Evolutionary conservation across 2,888 invertebrate genomes (phyloP), one percentile per base, ranked within the genome.

Genomic region (Danaus chrysippus): DNA sequence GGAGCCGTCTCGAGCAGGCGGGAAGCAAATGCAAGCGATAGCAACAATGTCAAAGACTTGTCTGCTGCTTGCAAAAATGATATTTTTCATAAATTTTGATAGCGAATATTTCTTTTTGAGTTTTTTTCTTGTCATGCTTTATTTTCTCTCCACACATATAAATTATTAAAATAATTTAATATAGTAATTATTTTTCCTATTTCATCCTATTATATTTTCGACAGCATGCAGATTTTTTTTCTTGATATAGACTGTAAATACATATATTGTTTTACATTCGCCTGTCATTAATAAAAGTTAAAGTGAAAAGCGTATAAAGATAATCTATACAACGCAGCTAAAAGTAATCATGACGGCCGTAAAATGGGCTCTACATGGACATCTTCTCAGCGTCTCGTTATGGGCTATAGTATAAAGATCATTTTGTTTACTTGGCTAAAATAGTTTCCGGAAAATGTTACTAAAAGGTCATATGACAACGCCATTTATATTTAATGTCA

Each of bases 11-110:
- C 54, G 12, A 52, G 59, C 58, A 56, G 56, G 46, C 44, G 23
- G 23, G 59, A n/a, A 55, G 15, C 66, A 64, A 62, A 64, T 68
- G 68, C 62, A 55, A 17, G 61, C 55, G 64, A 66, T 64, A 59
- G 64, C 56, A 61, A 64, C 62, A 61, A 65, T 68, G 60, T 62
- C 60, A 64, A 60, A 58, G n/a, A 53, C 44, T 43, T 61, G 60
- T 56, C 53, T 58, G 59, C 58, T 58, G 43, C 61, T 42, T 54
- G 58, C 19, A 58, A 61, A 60, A 64, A 46, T 61, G 56, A 57
- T 44, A 61, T 61, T 57, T 57, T 57, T 44, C 59, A 59, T 43
- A 42, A 23, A 23, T 34, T 57, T 52, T 54, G 19, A 17, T n/a
- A 15, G 53, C n/a, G 46, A 42, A 57, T 43, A 56, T 44, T 17